phyloP scores from a whole-genome alignment of 2,888 invertebrate species.

The Melanophora roralis region DNA sequence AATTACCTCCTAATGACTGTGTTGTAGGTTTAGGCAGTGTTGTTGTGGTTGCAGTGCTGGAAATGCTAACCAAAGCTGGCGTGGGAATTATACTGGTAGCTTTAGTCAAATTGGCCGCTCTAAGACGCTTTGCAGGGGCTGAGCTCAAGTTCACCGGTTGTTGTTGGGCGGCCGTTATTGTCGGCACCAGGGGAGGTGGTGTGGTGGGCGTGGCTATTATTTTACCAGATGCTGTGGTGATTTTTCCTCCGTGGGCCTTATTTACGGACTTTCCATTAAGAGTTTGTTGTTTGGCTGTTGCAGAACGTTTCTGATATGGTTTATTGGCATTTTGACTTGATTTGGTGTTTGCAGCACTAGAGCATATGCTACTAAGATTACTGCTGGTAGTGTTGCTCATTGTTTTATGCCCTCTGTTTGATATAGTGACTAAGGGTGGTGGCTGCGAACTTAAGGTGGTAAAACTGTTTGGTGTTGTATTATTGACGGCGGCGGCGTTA shows the following conservation, averaged over 20 bases:
- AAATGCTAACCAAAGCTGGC: conserved; percentile 73
- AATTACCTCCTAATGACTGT: conserved; percentile 40
- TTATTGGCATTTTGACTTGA: conserved; percentile 61
- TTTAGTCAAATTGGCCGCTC: conserved; percentile 57
- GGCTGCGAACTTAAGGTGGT: conserved; percentile 67
- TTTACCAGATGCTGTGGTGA: conserved; percentile 63
- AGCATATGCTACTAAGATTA: not conserved
- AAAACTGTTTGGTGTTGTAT: conserved; percentile 40
- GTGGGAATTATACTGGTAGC: conserved; percentile 64
- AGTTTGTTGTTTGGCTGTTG: conserved; percentile 34
- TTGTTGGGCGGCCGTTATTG: conserved; percentile 50
- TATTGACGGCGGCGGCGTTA: too few species aligned
- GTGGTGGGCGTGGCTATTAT: conserved; percentile 73
- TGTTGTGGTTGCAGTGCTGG: conserved; percentile 64
- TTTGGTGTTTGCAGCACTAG: conserved; percentile 62
- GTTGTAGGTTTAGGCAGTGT: conserved; percentile 53
- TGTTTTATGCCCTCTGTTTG: conserved; percentile 58
- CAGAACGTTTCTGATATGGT: conserved; percentile 72
- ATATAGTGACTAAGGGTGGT: conserved; percentile 70
- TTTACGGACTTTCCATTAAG: conserved; percentile 37
- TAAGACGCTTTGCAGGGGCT: conserved; percentile 38
- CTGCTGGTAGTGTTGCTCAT: not conserved
- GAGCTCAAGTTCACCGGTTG: conserved; percentile 35
- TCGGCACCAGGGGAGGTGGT: conserved; percentile 72
- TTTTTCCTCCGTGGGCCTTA: conserved; percentile 66